Evolutionary conservation across 2,113 vertebrate species (phyloP), one percentile per base, ranked within the genome.

Genomic region (Myiozetetes cayanensis): DNA sequence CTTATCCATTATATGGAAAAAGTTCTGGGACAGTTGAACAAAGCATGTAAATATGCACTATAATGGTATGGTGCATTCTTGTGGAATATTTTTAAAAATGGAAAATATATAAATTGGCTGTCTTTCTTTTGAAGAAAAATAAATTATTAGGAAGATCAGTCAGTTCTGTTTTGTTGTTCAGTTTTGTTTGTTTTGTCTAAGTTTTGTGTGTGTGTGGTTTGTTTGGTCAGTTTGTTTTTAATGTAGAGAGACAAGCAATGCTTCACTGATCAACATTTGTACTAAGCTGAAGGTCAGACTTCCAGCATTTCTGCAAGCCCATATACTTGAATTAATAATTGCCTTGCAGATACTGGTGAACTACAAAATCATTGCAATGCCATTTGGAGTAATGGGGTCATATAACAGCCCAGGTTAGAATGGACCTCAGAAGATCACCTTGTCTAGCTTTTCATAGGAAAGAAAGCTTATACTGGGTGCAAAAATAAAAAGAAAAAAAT

Each of bases 221-320:
- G 9, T 65, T 88, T 87, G 30, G 23, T 88, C 90, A 31, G 8
- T 52, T 82, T 30, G 14, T 87, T 73, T 72, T 94, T 90, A 77
- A 35, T 44, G 67, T 30, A 49, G 37, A 39, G 12, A 72, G 74
- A 87, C 91, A 93, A 86, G 52, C 83, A 94, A 72, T 93, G 81
- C 75, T 84, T 92, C 94, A 90, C 65, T 94, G 90, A 96, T 94
- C 93, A 94, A 84, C 14, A 81, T 70, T 90, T 93, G 87, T 86
- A 92, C 55, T 35, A 49, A 95, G 91, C 47, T 88, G 80, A 97
- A 97, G 92, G 97, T 96, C 93, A 94, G 61, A 74, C 73, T 94
- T 90, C 74, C 90, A 92, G 61, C 37, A 92, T 92, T 96, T 95
- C 93, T 94, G 75, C 78, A 80, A 65, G 70, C 39, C 43, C 80